These are phyloP conservation scores for Sthenelais limicola DNA, from an alignment of 2,888 invertebrate species.

Conservation along the genomic window DNA sequence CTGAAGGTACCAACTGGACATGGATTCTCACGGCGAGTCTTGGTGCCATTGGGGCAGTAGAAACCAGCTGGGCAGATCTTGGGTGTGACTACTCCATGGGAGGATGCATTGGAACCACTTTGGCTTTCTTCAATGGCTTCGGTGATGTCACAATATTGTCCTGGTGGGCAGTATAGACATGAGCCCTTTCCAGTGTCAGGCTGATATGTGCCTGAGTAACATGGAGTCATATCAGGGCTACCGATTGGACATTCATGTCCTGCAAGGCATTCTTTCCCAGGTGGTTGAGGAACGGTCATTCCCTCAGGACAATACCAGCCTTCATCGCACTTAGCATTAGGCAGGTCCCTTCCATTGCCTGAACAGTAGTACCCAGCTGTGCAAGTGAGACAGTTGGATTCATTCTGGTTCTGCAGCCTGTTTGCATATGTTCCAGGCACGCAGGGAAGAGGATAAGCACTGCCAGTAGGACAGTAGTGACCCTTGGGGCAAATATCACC, in stretches of 20 bases:
- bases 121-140: conserved; percentile 67
- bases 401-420: conserved; percentile 61
- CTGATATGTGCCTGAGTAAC: conserved; percentile 65
- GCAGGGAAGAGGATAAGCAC: conserved; percentile 61
- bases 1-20: conserved; percentile 69
- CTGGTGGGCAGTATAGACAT: conserved; percentile 64
- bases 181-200: conserved; percentile 59
- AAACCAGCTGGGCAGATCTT: conserved; percentile 67
- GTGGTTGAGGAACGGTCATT: conserved; percentile 66
- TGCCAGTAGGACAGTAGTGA: conserved; percentile 66
- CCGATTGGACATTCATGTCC: conserved; percentile 67
- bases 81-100: conserved; percentile 69
- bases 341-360: conserved; percentile 61
- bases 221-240: conserved; percentile 62
- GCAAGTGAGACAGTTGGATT: conserved; percentile 64
- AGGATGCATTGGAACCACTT: conserved; percentile 63
- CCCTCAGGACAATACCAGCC: conserved; percentile 66
- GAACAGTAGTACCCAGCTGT: conserved; percentile 64
- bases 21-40: conserved; percentile 61
- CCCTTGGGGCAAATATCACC: conserved; percentile 70
- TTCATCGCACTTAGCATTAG: conserved; percentile 62
- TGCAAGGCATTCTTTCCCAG: conserved; percentile 63
- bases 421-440: conserved; percentile 63
- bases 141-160: conserved; percentile 67
- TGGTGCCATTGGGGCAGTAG: conserved; percentile 66